These are phyloP conservation scores for Napeogenes inachia DNA, from an alignment of 2,888 invertebrate genomes.

Conservation along the genomic window DNA sequence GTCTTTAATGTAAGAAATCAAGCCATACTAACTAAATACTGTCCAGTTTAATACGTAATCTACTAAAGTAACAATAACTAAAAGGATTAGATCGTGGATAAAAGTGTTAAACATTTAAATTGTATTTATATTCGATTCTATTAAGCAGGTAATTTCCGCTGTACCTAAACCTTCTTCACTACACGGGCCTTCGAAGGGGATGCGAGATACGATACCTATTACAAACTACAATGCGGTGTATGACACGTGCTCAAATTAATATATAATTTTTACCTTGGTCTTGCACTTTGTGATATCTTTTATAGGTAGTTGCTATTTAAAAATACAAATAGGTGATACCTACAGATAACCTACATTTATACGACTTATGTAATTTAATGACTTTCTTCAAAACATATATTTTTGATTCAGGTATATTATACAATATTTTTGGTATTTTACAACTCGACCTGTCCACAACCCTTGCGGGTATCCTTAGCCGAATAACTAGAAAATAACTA, in stretches of 20 bases:
- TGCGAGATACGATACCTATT: not conserved
- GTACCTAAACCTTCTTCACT: not conserved
- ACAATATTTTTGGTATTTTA: conserved; percentile 15
- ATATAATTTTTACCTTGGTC: too few species aligned
- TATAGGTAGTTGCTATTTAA: too few species aligned
- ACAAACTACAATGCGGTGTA: not conserved
- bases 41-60: too few species aligned
- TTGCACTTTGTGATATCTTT: too few species aligned
- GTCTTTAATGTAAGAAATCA: too few species aligned
- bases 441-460: conserved; percentile 7
- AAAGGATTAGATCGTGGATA: not conserved
- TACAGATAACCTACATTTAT: too few species aligned
- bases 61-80: too few species aligned
- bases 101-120: not conserved
- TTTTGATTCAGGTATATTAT: not conserved
- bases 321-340: too few species aligned
- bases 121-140: not conserved
- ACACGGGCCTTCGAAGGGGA: not conserved
- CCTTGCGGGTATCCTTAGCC: conserved; percentile 11
- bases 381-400: too few species aligned
- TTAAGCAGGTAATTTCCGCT: not conserved
- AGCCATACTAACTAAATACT: too few species aligned
- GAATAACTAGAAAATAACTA: conserved; percentile 16
- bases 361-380: too few species aligned
- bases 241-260: not conserved